Conservation (phyloP, 2,888 invertebrate genomes). For the Nesidiocoris tenuis region DNA sequence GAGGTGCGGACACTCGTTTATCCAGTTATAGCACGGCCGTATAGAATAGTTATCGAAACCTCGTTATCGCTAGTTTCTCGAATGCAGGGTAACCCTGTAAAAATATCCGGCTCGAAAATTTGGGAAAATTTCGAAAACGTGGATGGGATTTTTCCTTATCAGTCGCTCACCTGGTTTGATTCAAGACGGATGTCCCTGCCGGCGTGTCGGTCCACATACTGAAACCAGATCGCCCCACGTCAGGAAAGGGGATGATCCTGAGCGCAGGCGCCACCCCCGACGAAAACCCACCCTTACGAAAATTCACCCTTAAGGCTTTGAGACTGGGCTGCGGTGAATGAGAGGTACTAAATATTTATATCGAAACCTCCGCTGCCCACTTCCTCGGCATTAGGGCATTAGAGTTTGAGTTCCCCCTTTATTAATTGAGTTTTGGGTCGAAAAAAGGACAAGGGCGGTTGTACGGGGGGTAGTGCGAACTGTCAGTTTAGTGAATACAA, state of each 20-base stretch:
- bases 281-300: conserved; percentile 9
- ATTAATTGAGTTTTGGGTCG: background rate
- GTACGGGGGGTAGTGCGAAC: background rate
- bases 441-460: background rate
- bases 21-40: no score
- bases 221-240: conserved; percentile 1
- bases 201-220: conserved; percentile 41
- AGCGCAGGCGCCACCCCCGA: conserved; percentile 34
- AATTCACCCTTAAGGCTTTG: background rate
- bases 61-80: no score
- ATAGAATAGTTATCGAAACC: no score
- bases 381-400: background rate
- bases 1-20: no score
- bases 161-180: conserved; percentile 26
- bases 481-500: no score
- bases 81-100: no score
- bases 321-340: background rate
- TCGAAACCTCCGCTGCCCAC: background rate
- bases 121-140: conserved; percentile 26
- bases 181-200: conserved; percentile 40
- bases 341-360: conserved; percentile 28
- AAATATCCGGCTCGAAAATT: no score
- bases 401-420: background rate
- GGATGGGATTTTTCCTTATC: background rate
- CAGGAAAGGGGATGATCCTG: conserved; percentile 12